Base-by-base conservation (phyloP, 2,888 invertebrate genomes). In the Pediacus dermestoides region DNA sequence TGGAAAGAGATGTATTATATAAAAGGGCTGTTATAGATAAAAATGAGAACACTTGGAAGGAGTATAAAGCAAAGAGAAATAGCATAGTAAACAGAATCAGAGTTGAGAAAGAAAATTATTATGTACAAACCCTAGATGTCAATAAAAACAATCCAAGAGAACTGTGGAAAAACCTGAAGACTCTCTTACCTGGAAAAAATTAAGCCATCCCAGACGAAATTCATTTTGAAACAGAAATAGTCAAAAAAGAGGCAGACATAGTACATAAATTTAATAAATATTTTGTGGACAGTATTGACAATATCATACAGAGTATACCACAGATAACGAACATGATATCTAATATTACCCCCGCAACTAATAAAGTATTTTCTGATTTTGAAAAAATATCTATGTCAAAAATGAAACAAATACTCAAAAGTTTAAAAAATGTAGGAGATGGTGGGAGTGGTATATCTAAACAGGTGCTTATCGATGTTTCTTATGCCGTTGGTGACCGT, bases 71-170 rank as follows among this genome's bases (percentile, higher is more conserved):
- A n/a, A n/a, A 7, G 6, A 7, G 21, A 18, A 18, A 7, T 18
- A 18, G 21, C n/a, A 18, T 18, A 18, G 21, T 18, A 6, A 18
- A n/a, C n/a, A 7, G 6, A 18, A 18, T 18, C n/a, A 18, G n/a
- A 18, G 6, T 7, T n/a, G 21, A 18, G n/a, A 18, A 18, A 18
- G 21, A 18, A 6, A 18, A 18, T 7, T 18, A 18, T n/a, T 18
- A 7, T 18, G 6, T 7, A 18, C 21, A 18, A 18, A 18, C 21
- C n/a, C 6, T 18, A 18, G 6, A 18, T 18, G 21, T 7, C n/a
- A 18, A 18, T 18, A 18, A 18, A 18, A 18, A 18, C n/a, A 18
- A 18, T 18, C n/a, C 21, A n/a, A n/a, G n/a, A n/a, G n/a, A n/a
- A n/a, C n/a, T n/a, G n/a, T 18, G 6, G 21, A 7, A 18, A 18